These are phyloP conservation scores for Clepsis dumicolana DNA, from an alignment of 2,888 invertebrate genomes.

Conservation along the genomic window DNA sequence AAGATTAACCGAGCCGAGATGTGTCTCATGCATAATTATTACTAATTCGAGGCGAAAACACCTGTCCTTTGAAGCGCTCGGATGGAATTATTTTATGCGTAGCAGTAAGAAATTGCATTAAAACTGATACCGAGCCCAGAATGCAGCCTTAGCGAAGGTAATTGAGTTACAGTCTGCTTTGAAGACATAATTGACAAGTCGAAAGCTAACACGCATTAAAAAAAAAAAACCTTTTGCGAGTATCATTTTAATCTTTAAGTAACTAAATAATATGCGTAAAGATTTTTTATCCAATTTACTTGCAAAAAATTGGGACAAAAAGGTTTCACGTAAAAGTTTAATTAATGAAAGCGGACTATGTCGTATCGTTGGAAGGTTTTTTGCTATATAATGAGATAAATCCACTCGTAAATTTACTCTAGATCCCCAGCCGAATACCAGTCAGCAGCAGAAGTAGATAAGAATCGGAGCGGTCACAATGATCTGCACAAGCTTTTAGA, in stretches of 20 bases:
- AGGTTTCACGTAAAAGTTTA: conserved; percentile 23
- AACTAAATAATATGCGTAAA: not conserved
- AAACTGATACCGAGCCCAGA: conserved; percentile 14
- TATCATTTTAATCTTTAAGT: not conserved
- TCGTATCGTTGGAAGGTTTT: conserved; percentile 18
- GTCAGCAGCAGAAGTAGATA: too few relatives aligned
- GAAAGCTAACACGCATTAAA: not conserved
- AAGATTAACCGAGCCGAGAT: conserved; percentile 70
- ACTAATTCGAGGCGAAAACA: conserved; percentile 72
- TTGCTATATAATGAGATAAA: conserved; percentile 24
- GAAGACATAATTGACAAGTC: conserved; percentile 2
- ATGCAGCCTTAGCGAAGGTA: not conserved
- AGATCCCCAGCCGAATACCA: not conserved
- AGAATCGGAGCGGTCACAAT: too few relatives aligned
- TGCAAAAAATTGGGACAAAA: not conserved
- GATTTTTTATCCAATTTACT: conserved; percentile 9
- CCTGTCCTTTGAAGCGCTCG: conserved; percentile 32
- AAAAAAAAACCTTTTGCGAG: not conserved
- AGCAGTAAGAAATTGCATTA: conserved; percentile 28
- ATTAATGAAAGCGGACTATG: conserved; percentile 26
- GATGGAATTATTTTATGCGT: conserved; percentile 36
- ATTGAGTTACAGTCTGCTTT: conserved; percentile 1
- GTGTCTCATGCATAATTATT: conserved; percentile 57
- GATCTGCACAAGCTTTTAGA: too few relatives aligned
- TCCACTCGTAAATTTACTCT: conserved; percentile 25